phyloP scores from a whole-genome alignment of 2,888 invertebrate genomes.

The Harmothoe impar region DNA sequence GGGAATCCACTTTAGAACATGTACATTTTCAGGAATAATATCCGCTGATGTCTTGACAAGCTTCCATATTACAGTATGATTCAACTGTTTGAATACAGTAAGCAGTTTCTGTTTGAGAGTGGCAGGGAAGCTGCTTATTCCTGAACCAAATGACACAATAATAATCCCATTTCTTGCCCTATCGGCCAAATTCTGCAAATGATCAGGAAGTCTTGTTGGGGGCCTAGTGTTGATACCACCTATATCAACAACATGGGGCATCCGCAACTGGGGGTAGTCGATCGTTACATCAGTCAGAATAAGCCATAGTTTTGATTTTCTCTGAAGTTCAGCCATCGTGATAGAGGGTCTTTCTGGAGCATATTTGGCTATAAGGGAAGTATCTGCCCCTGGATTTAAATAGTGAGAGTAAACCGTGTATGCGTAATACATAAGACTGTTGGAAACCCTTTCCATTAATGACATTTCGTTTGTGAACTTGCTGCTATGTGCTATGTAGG shows the following conservation, averaged over 20 bases:
- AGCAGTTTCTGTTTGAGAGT: background rate
- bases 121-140: background rate
- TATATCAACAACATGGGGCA: slow-evolving; percentile 34
- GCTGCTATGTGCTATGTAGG: background rate
- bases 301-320: background rate
- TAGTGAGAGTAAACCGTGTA: background rate
- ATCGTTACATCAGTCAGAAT: background rate
- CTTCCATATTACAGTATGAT: background rate
- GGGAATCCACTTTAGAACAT: background rate
- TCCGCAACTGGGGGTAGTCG: slow-evolving; percentile 12
- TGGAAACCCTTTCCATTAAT: background rate
- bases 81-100: background rate
- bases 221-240: slow-evolving; percentile 20
- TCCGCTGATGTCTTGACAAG: background rate
- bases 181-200: background rate
- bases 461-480: slow-evolving; percentile 18
- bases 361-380: background rate
- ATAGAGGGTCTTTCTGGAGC: background rate
- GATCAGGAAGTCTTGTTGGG: background rate
- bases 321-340: background rate
- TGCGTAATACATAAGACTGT: background rate
- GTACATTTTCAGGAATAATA: background rate
- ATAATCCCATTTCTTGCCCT: background rate
- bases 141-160: background rate
- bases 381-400: background rate